Percentiles rank a stretch among this genome's conserved stretches.
Conservation (phyloP, 2,113 vertebrate species). For the Serilophus lunatus region DNA sequence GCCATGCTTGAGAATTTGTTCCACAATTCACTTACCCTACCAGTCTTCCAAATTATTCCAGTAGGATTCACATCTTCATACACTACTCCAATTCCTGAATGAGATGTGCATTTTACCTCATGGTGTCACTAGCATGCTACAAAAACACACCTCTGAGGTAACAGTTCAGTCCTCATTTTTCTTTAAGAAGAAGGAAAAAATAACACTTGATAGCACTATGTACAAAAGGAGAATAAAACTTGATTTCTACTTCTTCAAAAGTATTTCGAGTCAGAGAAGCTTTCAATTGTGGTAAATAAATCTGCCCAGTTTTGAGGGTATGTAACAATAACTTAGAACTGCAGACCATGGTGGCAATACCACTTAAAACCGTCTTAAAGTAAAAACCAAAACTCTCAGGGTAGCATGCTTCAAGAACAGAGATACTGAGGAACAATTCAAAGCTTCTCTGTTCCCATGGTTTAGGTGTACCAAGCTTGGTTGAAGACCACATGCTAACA, state of each 20-base stretch:
- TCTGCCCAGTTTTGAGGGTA: not conserved
- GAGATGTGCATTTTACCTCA: not conserved
- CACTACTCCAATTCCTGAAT: not conserved
- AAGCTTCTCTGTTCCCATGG: too few species aligned
- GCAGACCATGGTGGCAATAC: accelerated
- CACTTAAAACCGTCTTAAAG: not conserved
- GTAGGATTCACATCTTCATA: not conserved
- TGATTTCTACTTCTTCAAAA: not conserved
- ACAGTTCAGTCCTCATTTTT: not conserved
- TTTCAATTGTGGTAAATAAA: not conserved
- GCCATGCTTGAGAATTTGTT: not conserved
- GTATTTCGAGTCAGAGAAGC: not conserved
- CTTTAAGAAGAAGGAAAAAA: not conserved
- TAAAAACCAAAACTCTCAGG: not conserved
- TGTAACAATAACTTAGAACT: not conserved
- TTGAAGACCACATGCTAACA: not conserved
- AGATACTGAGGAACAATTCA: not conserved
- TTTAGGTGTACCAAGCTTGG: not conserved
- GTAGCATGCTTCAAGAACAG: not conserved
- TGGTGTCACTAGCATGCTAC: not conserved
- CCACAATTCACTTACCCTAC: not conserved
- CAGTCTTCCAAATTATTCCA: not conserved
- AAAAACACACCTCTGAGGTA: not conserved
- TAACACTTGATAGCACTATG: not conserved
- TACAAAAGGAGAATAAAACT: not conserved